A percentile compares a stretch with the other conserved stretches of the same genome.
Conservation (phyloP, 2,797 vertebrate species). For the Acropternis orthonyx region DNA sequence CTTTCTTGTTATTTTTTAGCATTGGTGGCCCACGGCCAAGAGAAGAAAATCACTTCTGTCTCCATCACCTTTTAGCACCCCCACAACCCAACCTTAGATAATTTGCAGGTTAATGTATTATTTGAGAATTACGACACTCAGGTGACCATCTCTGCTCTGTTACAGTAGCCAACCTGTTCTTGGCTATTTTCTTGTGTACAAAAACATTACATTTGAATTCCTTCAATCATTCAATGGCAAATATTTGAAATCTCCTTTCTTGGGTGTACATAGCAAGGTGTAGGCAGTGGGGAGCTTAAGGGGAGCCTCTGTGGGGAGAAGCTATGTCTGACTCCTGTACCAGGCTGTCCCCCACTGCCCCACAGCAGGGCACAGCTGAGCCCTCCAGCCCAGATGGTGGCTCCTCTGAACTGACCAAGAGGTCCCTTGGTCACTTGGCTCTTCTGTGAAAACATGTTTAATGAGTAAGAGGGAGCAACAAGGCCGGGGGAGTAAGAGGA, state of each 20-base stretch:
- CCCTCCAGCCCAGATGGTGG: accelerated
- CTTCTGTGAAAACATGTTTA: background rate
- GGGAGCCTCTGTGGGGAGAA: background rate
- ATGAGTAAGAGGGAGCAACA: background rate
- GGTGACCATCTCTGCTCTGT: background rate
- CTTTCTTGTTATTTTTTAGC: background rate
- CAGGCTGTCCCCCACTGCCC: background rate
- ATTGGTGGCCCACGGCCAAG: background rate
- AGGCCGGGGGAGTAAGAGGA: background rate
- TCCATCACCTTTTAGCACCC: background rate
- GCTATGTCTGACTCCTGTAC: accelerated
- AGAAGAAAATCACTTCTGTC: background rate
- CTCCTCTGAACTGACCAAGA: background rate
- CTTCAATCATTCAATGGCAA: background rate
- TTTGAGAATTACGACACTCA: background rate
- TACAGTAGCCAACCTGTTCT: background rate
- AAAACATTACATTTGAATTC: background rate
- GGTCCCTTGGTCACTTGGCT: no score
- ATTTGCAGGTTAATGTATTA: background rate
- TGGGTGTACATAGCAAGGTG: background rate
- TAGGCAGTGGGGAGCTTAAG: background rate
- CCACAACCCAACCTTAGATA: background rate
- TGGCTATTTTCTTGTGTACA: background rate
- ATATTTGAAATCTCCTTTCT: background rate
- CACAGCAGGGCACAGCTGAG: accelerated